Evolutionary conservation across 2,113 vertebrate genomes (phyloP).

Genomic region (Mastomys coucha): DNA sequence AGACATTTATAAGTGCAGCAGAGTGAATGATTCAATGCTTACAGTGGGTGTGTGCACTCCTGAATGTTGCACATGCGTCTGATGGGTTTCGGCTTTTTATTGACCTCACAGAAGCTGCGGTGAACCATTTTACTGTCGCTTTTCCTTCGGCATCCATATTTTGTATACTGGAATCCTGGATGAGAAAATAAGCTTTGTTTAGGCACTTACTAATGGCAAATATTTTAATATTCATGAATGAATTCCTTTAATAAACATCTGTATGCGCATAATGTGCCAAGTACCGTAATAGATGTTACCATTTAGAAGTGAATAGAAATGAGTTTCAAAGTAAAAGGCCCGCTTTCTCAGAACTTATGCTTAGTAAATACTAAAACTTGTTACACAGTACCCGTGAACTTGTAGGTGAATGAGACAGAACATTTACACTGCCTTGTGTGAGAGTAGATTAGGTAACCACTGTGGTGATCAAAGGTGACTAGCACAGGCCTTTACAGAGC

Average conservation of each 20-base stretch:
- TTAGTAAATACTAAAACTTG: not conserved
- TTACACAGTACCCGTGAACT: not conserved
- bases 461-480: not conserved
- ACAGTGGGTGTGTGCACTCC: slow-evolving; percentile 96
- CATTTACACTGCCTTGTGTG: not conserved
- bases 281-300: not conserved
- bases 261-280: not conserved
- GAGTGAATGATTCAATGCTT: slow-evolving; percentile 79
- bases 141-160: slow-evolving; percentile 97
- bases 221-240: not conserved
- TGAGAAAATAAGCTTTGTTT: not conserved
- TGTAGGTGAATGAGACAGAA: not conserved
- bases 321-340: not conserved
- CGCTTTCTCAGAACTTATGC: not conserved
- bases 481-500: not conserved
- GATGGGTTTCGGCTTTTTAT: slow-evolving; percentile 97
- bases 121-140: slow-evolving; percentile 97
- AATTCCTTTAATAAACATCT: not conserved
- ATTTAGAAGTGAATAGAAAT: not conserved
- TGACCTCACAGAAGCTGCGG: slow-evolving; percentile 94
- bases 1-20: not conserved
- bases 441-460: not conserved
- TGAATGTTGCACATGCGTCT: slow-evolving; percentile 97
- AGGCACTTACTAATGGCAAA: not conserved
- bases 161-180: slow-evolving; percentile 96